Evolutionary conservation across 2,113 vertebrate species (phyloP).

Genomic region (Psophia crepitans): DNA sequence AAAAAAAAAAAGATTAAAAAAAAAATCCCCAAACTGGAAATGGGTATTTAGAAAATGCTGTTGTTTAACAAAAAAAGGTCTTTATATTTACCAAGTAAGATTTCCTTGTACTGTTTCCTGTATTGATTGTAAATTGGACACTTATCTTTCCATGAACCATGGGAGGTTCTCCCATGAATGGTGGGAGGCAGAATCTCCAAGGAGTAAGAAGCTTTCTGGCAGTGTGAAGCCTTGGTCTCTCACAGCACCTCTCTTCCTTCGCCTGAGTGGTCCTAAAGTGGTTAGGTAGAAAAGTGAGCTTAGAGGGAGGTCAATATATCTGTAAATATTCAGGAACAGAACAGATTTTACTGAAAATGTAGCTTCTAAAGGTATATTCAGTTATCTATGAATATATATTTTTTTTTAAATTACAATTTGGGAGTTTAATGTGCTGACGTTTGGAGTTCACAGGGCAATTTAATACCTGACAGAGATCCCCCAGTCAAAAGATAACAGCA

Average conservation of each 20-base stretch:
- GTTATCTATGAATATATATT: background rate
- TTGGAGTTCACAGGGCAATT: background rate
- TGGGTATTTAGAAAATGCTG: accelerated
- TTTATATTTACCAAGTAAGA: background rate
- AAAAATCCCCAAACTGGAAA: background rate
- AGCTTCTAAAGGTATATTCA: background rate
- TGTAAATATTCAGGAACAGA: background rate
- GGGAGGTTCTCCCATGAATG: too few relatives aligned
- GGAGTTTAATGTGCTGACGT: background rate
- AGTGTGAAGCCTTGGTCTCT: background rate
- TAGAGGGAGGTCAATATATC: background rate
- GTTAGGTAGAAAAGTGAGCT: background rate
- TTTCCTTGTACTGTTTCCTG: background rate
- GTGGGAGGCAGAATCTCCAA: background rate
- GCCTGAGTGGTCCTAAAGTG: background rate
- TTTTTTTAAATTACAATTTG: background rate
- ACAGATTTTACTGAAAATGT: background rate
- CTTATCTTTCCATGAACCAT: background rate
- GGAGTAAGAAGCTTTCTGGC: background rate
- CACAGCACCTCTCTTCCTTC: background rate
- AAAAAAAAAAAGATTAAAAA: background rate
- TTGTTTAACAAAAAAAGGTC: accelerated
- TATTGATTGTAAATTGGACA: accelerated
- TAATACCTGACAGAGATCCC: background rate
- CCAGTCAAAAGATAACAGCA: background rate